Conservation (phyloP, 2,113 vertebrate genomes). For the Axis porcinus region DNA sequence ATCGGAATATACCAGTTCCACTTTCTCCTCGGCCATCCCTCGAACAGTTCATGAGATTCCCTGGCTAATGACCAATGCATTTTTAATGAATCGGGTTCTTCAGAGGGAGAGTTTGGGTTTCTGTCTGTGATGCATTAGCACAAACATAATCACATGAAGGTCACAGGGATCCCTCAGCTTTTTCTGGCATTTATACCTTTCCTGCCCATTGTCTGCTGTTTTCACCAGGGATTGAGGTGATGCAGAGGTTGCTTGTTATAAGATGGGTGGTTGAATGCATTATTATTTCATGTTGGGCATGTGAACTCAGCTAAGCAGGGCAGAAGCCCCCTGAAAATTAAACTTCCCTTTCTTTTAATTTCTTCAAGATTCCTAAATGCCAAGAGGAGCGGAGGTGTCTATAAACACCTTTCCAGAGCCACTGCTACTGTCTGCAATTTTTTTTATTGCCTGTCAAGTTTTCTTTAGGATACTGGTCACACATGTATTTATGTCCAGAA, state of each 20-base stretch:
- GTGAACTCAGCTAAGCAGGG: slow-evolving; percentile 77
- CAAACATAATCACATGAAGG: slow-evolving; percentile 80
- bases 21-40: background rate
- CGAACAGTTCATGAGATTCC: slow-evolving; percentile 41
- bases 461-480: slow-evolving; percentile 26
- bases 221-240: slow-evolving; percentile 65
- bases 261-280: slow-evolving; percentile 78
- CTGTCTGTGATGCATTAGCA: slow-evolving; percentile 72
- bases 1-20: slow-evolving; percentile 61
- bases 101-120: slow-evolving; percentile 67
- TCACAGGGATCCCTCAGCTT: slow-evolving; percentile 72
- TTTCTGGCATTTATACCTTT: slow-evolving; percentile 68
- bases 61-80: slow-evolving; percentile 73
- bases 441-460: slow-evolving; percentile 40
- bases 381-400: slow-evolving; percentile 54
- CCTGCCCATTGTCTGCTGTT: slow-evolving; percentile 64
- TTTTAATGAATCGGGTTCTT: slow-evolving; percentile 78
- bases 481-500: background rate
- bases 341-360: slow-evolving; percentile 74
- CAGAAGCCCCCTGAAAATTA: slow-evolving; percentile 77
- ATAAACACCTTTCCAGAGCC: slow-evolving; percentile 52
- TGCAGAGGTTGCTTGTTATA: slow-evolving; percentile 77
- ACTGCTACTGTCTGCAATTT: slow-evolving; percentile 37
- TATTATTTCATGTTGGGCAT: slow-evolving; percentile 81
- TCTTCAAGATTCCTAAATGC: slow-evolving; percentile 77